Percentiles rank a stretch among this genome's conserved stretches.
phyloP scores from a whole-genome alignment of 2,797 vertebrate species.

The Neosalanx taihuensis region DNA sequence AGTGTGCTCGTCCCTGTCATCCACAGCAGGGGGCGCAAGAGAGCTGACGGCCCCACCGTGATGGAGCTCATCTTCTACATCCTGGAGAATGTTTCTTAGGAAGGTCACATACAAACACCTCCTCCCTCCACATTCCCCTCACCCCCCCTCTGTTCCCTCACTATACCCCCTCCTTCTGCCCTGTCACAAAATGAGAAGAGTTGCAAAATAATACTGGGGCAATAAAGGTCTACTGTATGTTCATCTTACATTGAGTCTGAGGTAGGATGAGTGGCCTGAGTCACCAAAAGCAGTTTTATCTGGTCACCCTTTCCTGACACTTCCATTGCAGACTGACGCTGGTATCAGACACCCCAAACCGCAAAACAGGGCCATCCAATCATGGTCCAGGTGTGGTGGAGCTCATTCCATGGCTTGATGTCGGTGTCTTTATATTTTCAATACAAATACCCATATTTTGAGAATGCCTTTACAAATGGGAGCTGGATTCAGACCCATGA shows the following conservation, averaged over 20 bases:
- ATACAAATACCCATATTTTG: conserved; percentile 34
- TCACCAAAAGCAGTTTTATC: conserved; percentile 31
- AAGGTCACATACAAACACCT: background rate
- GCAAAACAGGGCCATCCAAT: conserved; percentile 43
- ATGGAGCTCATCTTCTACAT: conserved; percentile 99
- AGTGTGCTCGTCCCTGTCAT: conserved; percentile 93
- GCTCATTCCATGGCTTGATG: conserved; percentile 52
- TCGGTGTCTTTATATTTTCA: conserved; percentile 38
- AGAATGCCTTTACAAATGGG: conserved; percentile 57
- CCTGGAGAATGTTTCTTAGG: conserved; percentile 94
- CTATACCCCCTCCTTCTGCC: conserved; percentile 35
- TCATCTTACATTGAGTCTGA: conserved; percentile 39
- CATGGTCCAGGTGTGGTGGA: conserved; percentile 28
- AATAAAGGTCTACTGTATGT: conserved; percentile 37
- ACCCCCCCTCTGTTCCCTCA: background rate
- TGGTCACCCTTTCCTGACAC: conserved; percentile 11
- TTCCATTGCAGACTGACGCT: conserved; percentile 27
- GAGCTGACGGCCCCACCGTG: conserved; percentile 84
- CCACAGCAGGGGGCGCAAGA: conserved; percentile 90
- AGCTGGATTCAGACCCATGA: conserved; percentile 47
- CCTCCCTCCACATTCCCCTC: conserved; percentile 13
- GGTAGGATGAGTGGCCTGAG: conserved; percentile 35
- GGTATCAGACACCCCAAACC: conserved; percentile 48
- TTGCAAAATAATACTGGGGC: conserved; percentile 22
- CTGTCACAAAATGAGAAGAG: conserved; percentile 39